A percentile compares a stretch with the other conserved stretches of the same genome.
Conservation (phyloP, 2,888 invertebrate species). For the Calliscelio sp. region DNA sequence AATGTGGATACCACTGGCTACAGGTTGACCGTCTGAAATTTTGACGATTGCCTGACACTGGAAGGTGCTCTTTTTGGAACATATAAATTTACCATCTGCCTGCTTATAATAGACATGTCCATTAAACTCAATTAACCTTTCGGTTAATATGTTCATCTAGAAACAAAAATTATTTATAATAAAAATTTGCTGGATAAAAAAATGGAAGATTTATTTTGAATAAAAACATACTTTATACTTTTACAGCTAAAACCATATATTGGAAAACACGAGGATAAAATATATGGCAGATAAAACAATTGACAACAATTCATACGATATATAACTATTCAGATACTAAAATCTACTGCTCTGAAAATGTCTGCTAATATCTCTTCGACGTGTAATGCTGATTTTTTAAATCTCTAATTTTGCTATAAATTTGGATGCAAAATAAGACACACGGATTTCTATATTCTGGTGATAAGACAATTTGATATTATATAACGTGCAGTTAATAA, state of each 20-base stretch:
- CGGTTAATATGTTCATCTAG: neutral
- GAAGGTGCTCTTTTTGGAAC: neutral
- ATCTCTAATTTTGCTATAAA: neutral
- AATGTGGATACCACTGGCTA: neutral
- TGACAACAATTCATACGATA: no score
- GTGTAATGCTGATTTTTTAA: neutral
- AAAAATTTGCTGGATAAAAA: no score
- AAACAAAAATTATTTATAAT: neutral
- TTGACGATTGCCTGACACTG: neutral
- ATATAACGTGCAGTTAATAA: no score
- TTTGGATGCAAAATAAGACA: neutral
- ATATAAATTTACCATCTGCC: neutral
- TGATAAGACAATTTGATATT: no score
- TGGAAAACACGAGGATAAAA: no score
- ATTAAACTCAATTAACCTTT: neutral
- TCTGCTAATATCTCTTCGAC: no score
- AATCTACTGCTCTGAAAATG: no score
- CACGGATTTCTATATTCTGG: no score
- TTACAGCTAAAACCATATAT: neutral
- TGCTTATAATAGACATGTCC: neutral
- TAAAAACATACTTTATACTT: no score
- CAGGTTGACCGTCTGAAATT: neutral
- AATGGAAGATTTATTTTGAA: no score
- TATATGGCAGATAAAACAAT: no score
- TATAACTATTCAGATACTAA: no score